Evolutionary conservation across 2,113 vertebrate genomes (phyloP).

Genomic region (Caranx melampygus): DNA sequence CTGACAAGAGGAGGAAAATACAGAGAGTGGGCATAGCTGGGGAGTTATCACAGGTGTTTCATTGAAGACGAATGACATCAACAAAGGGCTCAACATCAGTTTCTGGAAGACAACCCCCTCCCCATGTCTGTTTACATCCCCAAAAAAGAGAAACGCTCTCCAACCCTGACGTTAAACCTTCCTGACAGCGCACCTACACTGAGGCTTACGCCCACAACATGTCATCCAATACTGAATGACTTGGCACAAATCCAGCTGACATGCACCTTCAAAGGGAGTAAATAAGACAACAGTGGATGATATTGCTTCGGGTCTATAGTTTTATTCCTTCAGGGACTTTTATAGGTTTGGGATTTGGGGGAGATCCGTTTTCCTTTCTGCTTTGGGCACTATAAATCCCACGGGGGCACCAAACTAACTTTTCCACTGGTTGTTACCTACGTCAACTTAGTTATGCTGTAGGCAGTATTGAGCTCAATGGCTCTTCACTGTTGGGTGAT

Average conservation of each 20-base stretch:
- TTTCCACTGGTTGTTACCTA: too few species aligned
- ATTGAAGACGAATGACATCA: conserved; percentile 30
- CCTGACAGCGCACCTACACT: conserved; percentile 70
- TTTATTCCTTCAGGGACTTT: conserved; percentile 58
- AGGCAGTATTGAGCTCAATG: too few species aligned
- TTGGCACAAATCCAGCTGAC: conserved; percentile 65
- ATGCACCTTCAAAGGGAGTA: conserved; percentile 54
- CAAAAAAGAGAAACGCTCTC: conserved; percentile 44
- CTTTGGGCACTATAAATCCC: conserved; percentile 50
- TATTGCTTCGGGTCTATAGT: conserved; percentile 49
- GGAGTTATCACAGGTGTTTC: conserved; percentile 19
- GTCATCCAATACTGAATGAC: conserved; percentile 61
- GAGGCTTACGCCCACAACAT: conserved; percentile 63
- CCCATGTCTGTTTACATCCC: conserved; percentile 48
- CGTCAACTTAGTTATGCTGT: too few species aligned
- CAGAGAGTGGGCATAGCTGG: conserved; percentile 12
- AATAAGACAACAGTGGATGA: conserved; percentile 45
- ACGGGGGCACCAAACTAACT: too few species aligned
- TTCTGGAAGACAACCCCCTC: conserved; percentile 8
- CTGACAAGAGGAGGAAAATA: conserved; percentile 20
- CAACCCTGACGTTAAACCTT: conserved; percentile 61
- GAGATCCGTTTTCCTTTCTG: conserved; percentile 54
- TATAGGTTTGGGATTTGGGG: conserved; percentile 51
- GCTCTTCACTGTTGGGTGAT: too few species aligned
- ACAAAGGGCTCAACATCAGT: conserved; percentile 38